A percentile compares a stretch with the other conserved stretches of the same genome.
phyloP scores from a whole-genome alignment of 2,113 vertebrate species.

The Notothenia rossii region DNA sequence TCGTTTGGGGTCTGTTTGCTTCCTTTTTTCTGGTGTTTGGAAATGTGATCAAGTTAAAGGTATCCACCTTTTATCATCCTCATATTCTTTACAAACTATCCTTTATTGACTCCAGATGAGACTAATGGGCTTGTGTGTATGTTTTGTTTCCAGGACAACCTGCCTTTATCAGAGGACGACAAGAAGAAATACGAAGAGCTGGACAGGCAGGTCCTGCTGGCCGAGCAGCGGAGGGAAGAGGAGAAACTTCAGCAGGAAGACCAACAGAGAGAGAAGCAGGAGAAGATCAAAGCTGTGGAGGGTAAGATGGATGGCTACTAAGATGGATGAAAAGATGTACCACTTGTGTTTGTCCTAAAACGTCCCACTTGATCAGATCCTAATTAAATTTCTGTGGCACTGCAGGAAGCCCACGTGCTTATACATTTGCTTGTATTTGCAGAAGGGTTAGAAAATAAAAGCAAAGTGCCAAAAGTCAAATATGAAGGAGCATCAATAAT shows the following conservation, averaged over 20 bases:
- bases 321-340: background rate
- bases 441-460: slow-evolving; percentile 6
- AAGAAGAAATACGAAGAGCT: slow-evolving; percentile 92
- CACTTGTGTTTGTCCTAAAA: background rate
- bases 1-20: background rate
- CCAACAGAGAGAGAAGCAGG: slow-evolving; percentile 90
- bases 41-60: background rate
- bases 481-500: slow-evolving; percentile 17
- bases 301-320: slow-evolving; percentile 83
- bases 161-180: slow-evolving; percentile 81
- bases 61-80: background rate
- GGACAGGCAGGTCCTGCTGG: slow-evolving; percentile 91
- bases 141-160: slow-evolving; percentile 81
- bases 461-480: slow-evolving; percentile 20
- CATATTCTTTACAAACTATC: background rate
- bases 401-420: background rate
- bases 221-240: slow-evolving; percentile 93
- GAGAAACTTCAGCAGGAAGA: slow-evolving; percentile 93
- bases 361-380: background rate
- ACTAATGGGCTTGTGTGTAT: slow-evolving; percentile 26
- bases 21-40: background rate
- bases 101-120: background rate
- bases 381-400: background rate
- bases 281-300: slow-evolving; percentile 95
- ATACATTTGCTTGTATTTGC: background rate